Evolutionary conservation across 2,888 invertebrate genomes (phyloP).

Genomic region (Drosophila flavopinicola): DNA sequence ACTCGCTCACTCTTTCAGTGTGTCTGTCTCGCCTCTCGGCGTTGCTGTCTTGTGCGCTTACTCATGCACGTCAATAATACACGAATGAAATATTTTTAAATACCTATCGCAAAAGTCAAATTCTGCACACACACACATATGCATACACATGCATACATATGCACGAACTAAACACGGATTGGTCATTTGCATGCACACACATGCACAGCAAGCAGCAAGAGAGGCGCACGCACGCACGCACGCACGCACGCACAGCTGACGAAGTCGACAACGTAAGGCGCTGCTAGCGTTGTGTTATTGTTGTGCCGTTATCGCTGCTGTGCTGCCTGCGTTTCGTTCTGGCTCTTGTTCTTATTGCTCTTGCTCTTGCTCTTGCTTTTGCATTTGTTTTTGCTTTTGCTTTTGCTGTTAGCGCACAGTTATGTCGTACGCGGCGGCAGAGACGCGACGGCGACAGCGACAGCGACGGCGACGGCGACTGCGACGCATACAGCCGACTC

Average conservation of each 20-base stretch:
- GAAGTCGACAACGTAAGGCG: slow-evolving; percentile 21
- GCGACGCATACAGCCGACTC: too few species aligned
- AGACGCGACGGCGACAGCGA: slow-evolving; percentile 23
- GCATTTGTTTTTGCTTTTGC: slow-evolving; percentile 3
- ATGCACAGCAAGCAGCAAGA: too few species aligned
- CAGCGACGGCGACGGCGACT: slow-evolving; percentile 15
- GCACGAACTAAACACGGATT: slow-evolving; percentile 1
- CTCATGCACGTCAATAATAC: slow-evolving; percentile 31
- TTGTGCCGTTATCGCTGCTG: slow-evolving; percentile 46
- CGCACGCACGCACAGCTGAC: slow-evolving; percentile 29
- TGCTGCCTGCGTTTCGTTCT: slow-evolving; percentile 13
- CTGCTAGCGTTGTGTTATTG: slow-evolving; percentile 6
- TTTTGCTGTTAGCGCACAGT: slow-evolving; percentile 43
- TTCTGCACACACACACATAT: slow-evolving; percentile 5
- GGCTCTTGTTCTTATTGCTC: too few species aligned
- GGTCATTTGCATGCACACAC: slow-evolving; percentile 10
- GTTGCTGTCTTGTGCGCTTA: slow-evolving; percentile 25
- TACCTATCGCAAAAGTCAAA: slow-evolving; percentile 33
- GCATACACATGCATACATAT: background rate
- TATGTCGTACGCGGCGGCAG: slow-evolving; percentile 51
- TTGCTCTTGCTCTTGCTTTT: too few species aligned
- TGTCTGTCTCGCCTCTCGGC: too few species aligned
- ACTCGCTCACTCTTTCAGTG: slow-evolving; percentile 5
- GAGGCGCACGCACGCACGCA: background rate
- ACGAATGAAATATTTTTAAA: slow-evolving; percentile 51